Percentiles rank a stretch among this genome's conserved stretches.
Conservation (phyloP, 2,113 vertebrate species). For the Cnemophilus loriae region DNA sequence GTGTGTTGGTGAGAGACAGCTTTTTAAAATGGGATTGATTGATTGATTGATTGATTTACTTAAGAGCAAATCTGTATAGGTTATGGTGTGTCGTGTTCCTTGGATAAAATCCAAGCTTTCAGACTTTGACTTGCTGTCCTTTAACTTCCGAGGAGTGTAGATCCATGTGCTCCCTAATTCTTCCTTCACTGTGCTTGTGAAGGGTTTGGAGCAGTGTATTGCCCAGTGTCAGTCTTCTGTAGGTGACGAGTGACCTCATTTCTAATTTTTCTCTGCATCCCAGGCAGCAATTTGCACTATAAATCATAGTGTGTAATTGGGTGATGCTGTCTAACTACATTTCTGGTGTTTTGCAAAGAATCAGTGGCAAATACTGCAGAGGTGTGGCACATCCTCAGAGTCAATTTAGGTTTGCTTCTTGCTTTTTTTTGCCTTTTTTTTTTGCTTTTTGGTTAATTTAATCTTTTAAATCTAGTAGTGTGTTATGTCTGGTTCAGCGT, state of each 20-base stretch:
- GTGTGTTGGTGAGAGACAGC: neutral
- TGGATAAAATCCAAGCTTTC: neutral
- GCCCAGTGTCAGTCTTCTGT: accelerated
- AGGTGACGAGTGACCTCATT: neutral
- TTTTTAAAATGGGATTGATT: neutral
- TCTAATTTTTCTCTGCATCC: neutral
- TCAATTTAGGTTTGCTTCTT: neutral
- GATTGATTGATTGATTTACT: neutral
- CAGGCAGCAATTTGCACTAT: neutral
- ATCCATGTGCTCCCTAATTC: neutral
- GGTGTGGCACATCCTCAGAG: neutral
- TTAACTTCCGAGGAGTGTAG: neutral
- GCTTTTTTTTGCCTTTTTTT: neutral
- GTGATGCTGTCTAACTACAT: neutral
- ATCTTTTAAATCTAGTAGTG: neutral
- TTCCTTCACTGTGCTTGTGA: neutral
- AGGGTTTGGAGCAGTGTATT: neutral
- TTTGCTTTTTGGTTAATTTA: neutral
- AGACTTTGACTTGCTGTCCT: neutral
- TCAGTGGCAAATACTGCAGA: neutral
- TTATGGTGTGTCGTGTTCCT: neutral
- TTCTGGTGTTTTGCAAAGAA: neutral
- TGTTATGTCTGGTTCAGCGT: neutral
- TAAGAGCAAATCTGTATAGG: neutral
- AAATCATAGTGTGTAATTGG: neutral